A percentile compares a stretch with the other conserved stretches of the same genome.
Evolutionary conservation across 2,888 invertebrate species (phyloP).

Genomic region (Melanophora roralis): DNA sequence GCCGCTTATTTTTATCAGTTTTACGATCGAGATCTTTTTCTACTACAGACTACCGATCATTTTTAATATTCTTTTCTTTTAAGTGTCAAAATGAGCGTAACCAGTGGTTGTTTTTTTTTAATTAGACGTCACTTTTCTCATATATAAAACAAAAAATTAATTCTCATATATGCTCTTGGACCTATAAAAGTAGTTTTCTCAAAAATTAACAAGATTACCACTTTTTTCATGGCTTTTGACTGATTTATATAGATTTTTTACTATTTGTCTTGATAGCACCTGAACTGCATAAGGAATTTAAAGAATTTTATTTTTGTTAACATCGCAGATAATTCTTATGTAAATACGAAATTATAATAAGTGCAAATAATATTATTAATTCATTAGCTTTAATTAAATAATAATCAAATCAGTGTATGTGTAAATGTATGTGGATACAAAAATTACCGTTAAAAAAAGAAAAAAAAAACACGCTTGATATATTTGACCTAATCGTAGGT

Average conservation of each 20-base stretch:
- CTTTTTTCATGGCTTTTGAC: no score
- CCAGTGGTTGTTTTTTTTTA: constrained; percentile 6
- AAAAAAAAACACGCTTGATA: no score
- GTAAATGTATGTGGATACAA: no score
- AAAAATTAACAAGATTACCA: background rate
- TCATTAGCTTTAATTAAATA: constrained; percentile 22
- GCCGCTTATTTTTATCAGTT: constrained; percentile 21
- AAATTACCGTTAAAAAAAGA: no score
- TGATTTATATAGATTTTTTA: background rate
- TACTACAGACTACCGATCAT: constrained; percentile 20
- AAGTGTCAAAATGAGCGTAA: constrained; percentile 4
- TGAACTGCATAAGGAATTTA: background rate
- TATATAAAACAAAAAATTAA: background rate
- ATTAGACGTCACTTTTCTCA: constrained; percentile 1
- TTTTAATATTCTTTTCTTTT: constrained; percentile 1
- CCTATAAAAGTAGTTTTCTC: constrained; percentile 6
- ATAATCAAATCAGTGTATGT: no score
- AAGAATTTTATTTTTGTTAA: no score
- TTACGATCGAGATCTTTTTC: constrained; percentile 26
- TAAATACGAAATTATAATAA: no score
- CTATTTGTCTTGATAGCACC: background rate
- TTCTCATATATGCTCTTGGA: constrained; percentile 4
- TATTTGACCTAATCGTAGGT: no score
- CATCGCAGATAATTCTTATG: no score
- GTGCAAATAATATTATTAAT: constrained; percentile 16